Conservation (phyloP, 2,888 invertebrate species). For the Sycophila texana region DNA sequence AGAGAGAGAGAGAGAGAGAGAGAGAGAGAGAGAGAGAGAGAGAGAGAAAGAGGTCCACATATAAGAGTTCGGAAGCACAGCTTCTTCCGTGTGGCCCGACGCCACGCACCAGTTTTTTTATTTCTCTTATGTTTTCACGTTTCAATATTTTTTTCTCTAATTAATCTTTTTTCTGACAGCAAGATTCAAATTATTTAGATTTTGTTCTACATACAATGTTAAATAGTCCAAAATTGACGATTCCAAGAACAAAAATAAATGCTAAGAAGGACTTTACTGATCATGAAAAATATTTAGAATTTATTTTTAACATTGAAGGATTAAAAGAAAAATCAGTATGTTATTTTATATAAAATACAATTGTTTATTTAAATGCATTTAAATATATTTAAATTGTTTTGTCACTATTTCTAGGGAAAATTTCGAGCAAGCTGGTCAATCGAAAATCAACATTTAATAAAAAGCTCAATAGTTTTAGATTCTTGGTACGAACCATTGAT, state of each 20-base stretch:
- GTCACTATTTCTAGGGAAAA: constrained; percentile 62
- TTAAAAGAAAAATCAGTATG: constrained; percentile 61
- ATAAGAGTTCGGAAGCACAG: too few species aligned
- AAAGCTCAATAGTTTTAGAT: constrained; percentile 66
- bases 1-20: too few species aligned
- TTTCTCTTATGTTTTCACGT: too few species aligned
- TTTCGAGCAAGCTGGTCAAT: constrained; percentile 70
- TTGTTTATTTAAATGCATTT: not conserved
- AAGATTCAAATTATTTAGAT: constrained; percentile 41
- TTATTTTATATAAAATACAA: constrained; percentile 8
- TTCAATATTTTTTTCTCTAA: too few species aligned
- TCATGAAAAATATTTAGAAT: constrained; percentile 80
- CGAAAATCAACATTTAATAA: constrained; percentile 65
- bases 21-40: too few species aligned
- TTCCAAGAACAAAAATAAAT: constrained; percentile 82
- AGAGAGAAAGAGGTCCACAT: too few species aligned
- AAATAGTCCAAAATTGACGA: constrained; percentile 80
- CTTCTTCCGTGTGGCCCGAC: too few species aligned
- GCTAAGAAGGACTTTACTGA: constrained; percentile 84
- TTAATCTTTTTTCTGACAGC: constrained; percentile 30
- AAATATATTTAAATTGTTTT: not conserved
- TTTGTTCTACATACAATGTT: constrained; percentile 75
- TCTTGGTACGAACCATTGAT: constrained; percentile 73
- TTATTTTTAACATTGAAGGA: constrained; percentile 80
- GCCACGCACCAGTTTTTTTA: too few species aligned